Evolutionary conservation across 2,888 invertebrate species (phyloP), one percentile per base, ranked within the genome.

Genomic region (Dromius quadrimaculatus): DNA sequence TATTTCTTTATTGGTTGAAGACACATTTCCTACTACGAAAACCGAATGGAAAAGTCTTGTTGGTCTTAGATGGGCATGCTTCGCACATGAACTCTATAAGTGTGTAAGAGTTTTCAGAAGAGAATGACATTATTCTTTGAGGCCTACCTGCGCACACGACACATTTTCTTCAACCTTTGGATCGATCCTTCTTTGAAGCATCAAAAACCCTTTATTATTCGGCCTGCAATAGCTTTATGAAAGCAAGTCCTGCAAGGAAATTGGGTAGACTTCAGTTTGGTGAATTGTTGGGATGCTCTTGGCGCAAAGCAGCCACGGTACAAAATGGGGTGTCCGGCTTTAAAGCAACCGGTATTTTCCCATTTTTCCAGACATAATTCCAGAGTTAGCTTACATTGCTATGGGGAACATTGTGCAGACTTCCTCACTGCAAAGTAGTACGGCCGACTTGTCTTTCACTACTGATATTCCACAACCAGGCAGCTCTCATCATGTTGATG

Each of bases 1-100:
- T 75, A 28, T 76, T 77, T 66, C 54, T 73, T 2, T 61, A 73
- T 9, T 76, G 76, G 77, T 61, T 76, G 4, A 65, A 73, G 71
- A 72, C 74, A 11, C 72, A 76, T 62, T 80, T 79, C 71, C 3
- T 77, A 13, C 78, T 77, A 1, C 63, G 74, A 34, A 79, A 79
- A 73, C 74, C 75, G 11, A 23, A 66, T 1, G 78, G 78, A 43
- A 77, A 73, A 72, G 74, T 74, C 13, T 8, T 79, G 6, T 54
- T 80, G 15, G 72, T 78, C 62, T 59, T 79, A 6, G 78, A 80
- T 73, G 78, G 78, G 2, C 77, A 78, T 63, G 11, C 75, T n/a
- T 75, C 77, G 13, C 77, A 78, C 72, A 72, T 41, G 8, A 75
- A 69, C 28, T 68, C 65, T 5, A 64, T 75, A 1, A 72, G 75